phyloP scores from a whole-genome alignment of 2,797 vertebrate genomes.

The Chrysocyon brachyurus region DNA sequence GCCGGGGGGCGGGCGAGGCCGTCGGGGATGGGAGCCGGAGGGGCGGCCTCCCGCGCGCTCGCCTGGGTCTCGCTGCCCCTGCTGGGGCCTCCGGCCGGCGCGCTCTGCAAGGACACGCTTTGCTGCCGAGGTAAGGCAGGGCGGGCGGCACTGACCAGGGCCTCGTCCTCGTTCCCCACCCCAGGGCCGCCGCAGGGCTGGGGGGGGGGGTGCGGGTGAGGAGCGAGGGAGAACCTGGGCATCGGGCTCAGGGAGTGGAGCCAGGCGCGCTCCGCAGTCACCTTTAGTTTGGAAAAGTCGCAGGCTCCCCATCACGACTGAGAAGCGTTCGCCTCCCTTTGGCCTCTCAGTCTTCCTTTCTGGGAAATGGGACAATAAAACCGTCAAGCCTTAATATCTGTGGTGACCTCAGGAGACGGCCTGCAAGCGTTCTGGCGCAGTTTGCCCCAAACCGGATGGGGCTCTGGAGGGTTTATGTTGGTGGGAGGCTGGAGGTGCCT shows the following conservation, averaged over 20 bases:
- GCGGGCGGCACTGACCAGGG: neutral
- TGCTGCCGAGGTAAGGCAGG: conserved; percentile 73
- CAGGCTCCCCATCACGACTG: neutral
- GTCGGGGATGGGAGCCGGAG: conserved; percentile 77
- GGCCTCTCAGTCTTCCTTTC: conserved; percentile 57
- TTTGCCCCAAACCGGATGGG: too few relatives aligned
- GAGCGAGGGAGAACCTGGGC: neutral
- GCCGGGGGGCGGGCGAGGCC: conserved; percentile 4
- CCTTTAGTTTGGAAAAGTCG: neutral
- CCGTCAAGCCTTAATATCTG: neutral
- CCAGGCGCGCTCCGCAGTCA: neutral
- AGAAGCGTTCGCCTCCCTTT: neutral
- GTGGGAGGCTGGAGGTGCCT: neutral
- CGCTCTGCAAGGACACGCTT: conserved; percentile 64
- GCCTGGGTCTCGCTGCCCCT: conserved; percentile 82
- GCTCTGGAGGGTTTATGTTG: neutral
- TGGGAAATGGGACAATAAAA: conserved; percentile 46
- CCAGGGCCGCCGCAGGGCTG: neutral
- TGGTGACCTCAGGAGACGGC: neutral
- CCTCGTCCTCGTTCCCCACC: neutral
- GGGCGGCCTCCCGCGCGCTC: conserved; percentile 65
- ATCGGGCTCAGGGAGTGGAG: neutral
- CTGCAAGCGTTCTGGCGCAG: neutral
- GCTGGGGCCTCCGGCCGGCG: conserved; percentile 74
- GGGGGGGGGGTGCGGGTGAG: too few relatives aligned